phyloP scores from a whole-genome alignment of 1,140 invertebrate genomes.

The Drosophila arawakana region DNA sequence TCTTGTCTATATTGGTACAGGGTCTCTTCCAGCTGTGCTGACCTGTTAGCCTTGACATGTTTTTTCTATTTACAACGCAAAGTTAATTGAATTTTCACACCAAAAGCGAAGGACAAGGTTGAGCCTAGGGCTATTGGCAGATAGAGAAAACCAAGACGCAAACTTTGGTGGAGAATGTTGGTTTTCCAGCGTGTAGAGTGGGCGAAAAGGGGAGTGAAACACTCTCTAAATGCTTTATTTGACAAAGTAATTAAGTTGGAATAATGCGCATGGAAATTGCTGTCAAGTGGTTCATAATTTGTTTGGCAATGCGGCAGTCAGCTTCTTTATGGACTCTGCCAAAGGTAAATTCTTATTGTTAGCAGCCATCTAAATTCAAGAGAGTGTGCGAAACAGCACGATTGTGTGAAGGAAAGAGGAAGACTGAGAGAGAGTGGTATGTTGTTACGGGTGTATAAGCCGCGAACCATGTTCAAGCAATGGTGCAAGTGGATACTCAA shows the following conservation, averaged over 20 bases:
- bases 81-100: constrained; percentile 79
- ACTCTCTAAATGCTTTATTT: constrained; percentile 62
- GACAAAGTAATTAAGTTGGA: constrained; percentile 76
- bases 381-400: too few species aligned
- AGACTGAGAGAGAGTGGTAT: not conserved
- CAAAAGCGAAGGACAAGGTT: constrained; percentile 36
- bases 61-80: constrained; percentile 56
- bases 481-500: constrained; percentile 30
- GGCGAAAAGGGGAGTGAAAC: not conserved
- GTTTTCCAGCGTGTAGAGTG: not conserved
- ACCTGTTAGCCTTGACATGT: not conserved
- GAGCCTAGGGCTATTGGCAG: constrained; percentile 20
- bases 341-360: constrained; percentile 23
- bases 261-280: constrained; percentile 73
- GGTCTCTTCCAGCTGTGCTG: not conserved
- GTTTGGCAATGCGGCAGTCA: constrained; percentile 41
- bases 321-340: constrained; percentile 39
- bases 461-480: constrained; percentile 20
- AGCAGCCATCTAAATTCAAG: not conserved
- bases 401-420: too few species aligned
- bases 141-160: not conserved
- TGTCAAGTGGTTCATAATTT: constrained; percentile 68
- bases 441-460: constrained; percentile 39
- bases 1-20: too few species aligned
- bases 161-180: too few species aligned